These are phyloP conservation scores for Hetaerina americana DNA, from an alignment of 1,140 invertebrate species.

Conservation along the genomic window DNA sequence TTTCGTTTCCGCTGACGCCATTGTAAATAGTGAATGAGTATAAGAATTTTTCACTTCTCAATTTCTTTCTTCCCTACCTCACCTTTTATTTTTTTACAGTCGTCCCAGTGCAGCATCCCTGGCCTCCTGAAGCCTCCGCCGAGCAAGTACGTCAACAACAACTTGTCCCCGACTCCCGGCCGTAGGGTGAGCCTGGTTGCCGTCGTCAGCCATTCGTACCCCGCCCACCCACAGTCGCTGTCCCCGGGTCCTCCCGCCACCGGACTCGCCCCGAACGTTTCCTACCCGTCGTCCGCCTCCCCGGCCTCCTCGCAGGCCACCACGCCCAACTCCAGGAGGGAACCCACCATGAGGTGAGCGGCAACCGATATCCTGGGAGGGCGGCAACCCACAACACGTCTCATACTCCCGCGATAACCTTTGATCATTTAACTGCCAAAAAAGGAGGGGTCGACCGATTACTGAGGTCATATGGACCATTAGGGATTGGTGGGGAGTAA, in stretches of 20 bases:
- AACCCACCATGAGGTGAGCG: neutral
- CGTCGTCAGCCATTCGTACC: slow-evolving; percentile 1
- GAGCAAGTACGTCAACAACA: slow-evolving; percentile 21
- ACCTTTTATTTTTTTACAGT: slow-evolving; percentile 15
- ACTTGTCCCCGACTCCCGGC: slow-evolving; percentile 1
- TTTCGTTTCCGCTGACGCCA: no score
- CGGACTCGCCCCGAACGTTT: neutral
- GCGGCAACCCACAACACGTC: no score
- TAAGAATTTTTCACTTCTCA: no score
- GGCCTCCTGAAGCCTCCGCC: slow-evolving; percentile 41
- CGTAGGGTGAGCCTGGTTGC: slow-evolving; percentile 7
- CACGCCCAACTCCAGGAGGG: neutral
- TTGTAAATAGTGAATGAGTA: no score
- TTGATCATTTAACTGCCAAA: no score
- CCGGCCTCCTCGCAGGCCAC: neutral
- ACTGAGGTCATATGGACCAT: no score
- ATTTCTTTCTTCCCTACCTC: no score
- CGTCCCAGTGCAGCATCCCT: slow-evolving; percentile 32
- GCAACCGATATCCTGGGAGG: no score
- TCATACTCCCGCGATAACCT: no score
- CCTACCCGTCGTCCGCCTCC: neutral
- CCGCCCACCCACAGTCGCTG: neutral
- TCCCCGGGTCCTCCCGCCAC: neutral
- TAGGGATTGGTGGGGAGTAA: no score
- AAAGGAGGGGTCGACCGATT: no score